phyloP scores from a whole-genome alignment of 2,888 invertebrate species.

The Hemistola chrysoprasaria region DNA sequence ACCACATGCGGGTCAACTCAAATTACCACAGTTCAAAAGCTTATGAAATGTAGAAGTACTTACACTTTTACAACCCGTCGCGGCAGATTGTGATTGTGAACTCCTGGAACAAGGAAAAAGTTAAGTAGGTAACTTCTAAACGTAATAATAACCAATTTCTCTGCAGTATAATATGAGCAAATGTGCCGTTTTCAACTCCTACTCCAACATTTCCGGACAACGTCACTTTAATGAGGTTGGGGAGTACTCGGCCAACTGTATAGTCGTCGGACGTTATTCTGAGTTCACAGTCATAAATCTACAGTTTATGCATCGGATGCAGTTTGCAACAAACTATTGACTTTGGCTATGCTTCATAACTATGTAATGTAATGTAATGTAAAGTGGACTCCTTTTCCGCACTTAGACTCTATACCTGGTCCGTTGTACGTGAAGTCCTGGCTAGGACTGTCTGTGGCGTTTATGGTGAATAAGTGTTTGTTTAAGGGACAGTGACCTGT shows the following conservation, averaged over 20 bases:
- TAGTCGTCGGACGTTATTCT: constrained; percentile 3
- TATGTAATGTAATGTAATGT: too few relatives aligned
- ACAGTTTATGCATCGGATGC: constrained; percentile 2
- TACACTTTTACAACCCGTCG: constrained; percentile 57
- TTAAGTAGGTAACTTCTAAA: not conserved
- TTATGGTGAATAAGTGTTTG: too few relatives aligned
- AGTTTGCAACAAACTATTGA: constrained; percentile 2
- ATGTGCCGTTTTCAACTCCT: too few relatives aligned
- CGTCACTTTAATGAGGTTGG: not conserved
- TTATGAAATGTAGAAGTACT: constrained; percentile 40
- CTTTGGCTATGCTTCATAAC: too few relatives aligned
- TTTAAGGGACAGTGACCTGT: too few relatives aligned
- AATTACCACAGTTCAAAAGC: constrained; percentile 20
- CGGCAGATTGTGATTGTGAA: constrained; percentile 33
- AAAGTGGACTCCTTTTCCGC: too few relatives aligned
- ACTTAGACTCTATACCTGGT: too few relatives aligned
- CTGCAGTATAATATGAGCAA: too few relatives aligned
- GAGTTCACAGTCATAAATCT: constrained; percentile 5
- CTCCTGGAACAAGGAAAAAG: constrained; percentile 47
- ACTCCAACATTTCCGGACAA: not conserved
- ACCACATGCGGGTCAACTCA: constrained; percentile 19
- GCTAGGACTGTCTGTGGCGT: too few relatives aligned
- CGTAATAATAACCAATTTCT: too few relatives aligned
- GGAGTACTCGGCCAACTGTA: constrained; percentile 2
- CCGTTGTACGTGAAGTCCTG: too few relatives aligned